Conservation (phyloP, 1,140 invertebrate genomes). For the Pseudomyrmex flavicornis region DNA sequence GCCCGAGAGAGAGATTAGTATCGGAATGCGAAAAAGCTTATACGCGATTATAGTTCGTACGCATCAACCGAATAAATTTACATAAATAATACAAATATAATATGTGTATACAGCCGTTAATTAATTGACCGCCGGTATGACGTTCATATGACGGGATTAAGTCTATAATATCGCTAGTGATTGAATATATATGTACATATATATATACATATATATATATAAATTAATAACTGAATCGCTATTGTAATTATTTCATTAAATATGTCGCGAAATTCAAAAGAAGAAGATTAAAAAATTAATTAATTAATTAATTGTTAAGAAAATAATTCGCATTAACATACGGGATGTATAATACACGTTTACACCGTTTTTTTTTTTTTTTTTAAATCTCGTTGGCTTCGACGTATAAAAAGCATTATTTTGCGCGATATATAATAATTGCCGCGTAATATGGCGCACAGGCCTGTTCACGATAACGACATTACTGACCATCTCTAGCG, state of each 20-base stretch:
- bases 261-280: constrained; percentile 15
- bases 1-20: no score
- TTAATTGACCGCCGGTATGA: constrained; percentile 11
- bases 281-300: constrained; percentile 22
- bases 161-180: constrained; percentile 8
- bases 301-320: constrained; percentile 41
- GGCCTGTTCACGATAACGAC: constrained; percentile 39
- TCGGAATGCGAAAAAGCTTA: constrained; percentile 9
- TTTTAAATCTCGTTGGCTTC: no score
- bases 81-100: constrained; percentile 26
- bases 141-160: constrained; percentile 38
- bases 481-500: constrained; percentile 45
- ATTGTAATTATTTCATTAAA: constrained; percentile 40
- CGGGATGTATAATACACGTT: neutral
- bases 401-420: neutral
- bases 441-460: constrained; percentile 18
- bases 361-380: no score
- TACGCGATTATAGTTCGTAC: neutral
- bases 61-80: constrained; percentile 41
- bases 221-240: constrained; percentile 26
- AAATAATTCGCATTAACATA: neutral
- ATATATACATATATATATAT: constrained; percentile 2
- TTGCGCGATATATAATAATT: neutral
- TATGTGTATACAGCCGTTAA: neutral
- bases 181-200: neutral